phyloP scores from a whole-genome alignment of 2,113 vertebrate genomes.

The Psettodes erumei region DNA sequence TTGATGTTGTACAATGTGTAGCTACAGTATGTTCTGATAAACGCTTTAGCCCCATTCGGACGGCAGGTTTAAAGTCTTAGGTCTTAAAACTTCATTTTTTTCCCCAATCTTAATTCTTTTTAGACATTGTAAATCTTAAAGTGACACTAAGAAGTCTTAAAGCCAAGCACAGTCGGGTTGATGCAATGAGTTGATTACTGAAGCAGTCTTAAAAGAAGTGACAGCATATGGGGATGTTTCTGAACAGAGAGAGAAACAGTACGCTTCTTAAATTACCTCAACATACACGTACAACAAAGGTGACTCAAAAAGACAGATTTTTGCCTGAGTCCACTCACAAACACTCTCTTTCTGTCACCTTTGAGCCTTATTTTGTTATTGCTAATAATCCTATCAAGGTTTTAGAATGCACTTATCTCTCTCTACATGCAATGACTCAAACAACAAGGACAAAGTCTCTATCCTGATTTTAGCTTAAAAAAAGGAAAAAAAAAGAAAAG shows the following conservation, averaged over 20 bases:
- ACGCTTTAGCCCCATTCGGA: slow-evolving; percentile 79
- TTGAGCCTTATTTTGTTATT: slow-evolving; percentile 46
- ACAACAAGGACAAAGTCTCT: slow-evolving; percentile 38
- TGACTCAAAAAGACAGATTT: slow-evolving; percentile 29
- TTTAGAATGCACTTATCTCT: slow-evolving; percentile 42
- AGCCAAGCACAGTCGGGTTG: slow-evolving; percentile 66
- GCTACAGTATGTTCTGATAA: slow-evolving; percentile 77
- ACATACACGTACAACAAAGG: slow-evolving; percentile 12
- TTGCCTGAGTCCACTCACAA: slow-evolving; percentile 57
- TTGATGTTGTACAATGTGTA: slow-evolving; percentile 85
- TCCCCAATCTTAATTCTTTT: slow-evolving; percentile 77
- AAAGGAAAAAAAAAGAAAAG: too few relatives aligned
- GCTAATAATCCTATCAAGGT: slow-evolving; percentile 42
- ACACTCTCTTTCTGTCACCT: slow-evolving; percentile 36
- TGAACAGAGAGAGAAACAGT: slow-evolving; percentile 40
- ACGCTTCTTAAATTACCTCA: slow-evolving; percentile 38
- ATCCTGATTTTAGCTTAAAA: slow-evolving; percentile 43
- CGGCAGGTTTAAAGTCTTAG: slow-evolving; percentile 79
- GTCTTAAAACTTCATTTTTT: slow-evolving; percentile 75
- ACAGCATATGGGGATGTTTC: slow-evolving; percentile 56
- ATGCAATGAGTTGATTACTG: slow-evolving; percentile 75
- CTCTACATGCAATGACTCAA: slow-evolving; percentile 32
- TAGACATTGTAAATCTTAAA: slow-evolving; percentile 83
- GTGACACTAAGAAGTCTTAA: slow-evolving; percentile 86
- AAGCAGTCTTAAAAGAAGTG: slow-evolving; percentile 76